phyloP scores from a whole-genome alignment of 2,113 vertebrate genomes.

The Neoarius graeffei region DNA sequence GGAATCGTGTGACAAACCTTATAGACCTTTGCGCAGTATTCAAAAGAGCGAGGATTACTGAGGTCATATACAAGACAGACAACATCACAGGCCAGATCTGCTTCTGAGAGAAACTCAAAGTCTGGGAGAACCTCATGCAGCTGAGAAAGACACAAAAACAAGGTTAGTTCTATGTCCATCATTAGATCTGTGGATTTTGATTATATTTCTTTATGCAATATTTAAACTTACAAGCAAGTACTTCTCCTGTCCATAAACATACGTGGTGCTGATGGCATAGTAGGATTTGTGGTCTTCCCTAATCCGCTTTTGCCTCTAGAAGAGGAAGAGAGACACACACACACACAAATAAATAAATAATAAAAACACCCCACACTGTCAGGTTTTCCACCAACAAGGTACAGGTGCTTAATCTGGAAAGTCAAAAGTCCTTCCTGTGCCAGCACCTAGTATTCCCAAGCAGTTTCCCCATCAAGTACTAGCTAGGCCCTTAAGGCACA shows the following conservation, averaged over 20 bases:
- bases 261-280: slow-evolving; percentile 94
- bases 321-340: neutral
- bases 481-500: no score
- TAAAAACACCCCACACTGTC: neutral
- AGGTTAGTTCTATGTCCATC: neutral
- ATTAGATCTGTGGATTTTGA: neutral
- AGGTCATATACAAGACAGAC: slow-evolving; percentile 94
- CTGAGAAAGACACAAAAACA: slow-evolving; percentile 65
- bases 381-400: neutral
- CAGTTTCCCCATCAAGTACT: no score
- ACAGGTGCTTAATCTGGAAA: neutral
- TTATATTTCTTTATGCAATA: neutral
- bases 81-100: slow-evolving; percentile 87
- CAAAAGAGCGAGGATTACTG: slow-evolving; percentile 90
- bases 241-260: slow-evolving; percentile 98
- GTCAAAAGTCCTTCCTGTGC: neutral
- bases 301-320: slow-evolving; percentile 76
- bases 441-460: no score
- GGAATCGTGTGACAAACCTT: slow-evolving; percentile 75
- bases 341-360: neutral
- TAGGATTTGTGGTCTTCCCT: slow-evolving; percentile 92
- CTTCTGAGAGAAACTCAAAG: slow-evolving; percentile 86
- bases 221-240: slow-evolving; percentile 87
- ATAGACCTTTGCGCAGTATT: slow-evolving; percentile 94
- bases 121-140: slow-evolving; percentile 89